Percentiles rank a stretch among this genome's conserved stretches.
phyloP scores from a whole-genome alignment of 2,113 vertebrate genomes.

The Epinephelus lanceolatus region DNA sequence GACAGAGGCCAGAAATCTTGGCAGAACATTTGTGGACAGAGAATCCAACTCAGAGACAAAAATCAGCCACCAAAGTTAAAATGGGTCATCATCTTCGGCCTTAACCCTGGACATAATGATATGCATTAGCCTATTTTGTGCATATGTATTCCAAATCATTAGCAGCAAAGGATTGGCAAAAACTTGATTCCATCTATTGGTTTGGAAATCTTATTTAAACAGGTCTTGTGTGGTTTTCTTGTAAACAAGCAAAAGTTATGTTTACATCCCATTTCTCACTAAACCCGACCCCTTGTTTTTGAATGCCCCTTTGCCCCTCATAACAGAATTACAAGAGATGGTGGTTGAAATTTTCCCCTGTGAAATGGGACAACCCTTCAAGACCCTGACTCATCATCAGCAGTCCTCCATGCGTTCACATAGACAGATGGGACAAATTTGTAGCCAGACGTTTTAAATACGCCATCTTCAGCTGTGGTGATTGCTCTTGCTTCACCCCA shows the following conservation, averaged over 20 bases:
- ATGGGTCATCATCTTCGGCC: neutral
- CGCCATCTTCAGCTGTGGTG: no score
- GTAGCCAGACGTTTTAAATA: no score
- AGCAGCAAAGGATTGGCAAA: neutral
- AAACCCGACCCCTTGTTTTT: no score
- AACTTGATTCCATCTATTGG: neutral
- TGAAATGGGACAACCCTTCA: no score
- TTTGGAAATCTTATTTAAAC: conserved; percentile 8
- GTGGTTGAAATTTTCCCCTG: no score
- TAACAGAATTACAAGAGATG: no score
- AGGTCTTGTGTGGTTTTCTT: neutral
- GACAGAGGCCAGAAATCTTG: conserved; percentile 45
- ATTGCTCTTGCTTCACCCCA: no score
- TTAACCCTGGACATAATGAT: neutral
- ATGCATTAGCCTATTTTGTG: neutral
- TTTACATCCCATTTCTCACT: neutral
- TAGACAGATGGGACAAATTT: no score
- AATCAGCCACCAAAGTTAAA: conserved; percentile 25
- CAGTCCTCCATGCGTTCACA: no score
- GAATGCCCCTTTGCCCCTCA: no score
- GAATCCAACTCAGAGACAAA: conserved; percentile 24
- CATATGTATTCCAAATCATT: neutral
- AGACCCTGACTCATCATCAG: no score
- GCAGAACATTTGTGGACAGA: conserved; percentile 38
- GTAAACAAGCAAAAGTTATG: neutral